Conservation (phyloP, 2,888 invertebrate genomes). For the Tipula lateralis region DNA sequence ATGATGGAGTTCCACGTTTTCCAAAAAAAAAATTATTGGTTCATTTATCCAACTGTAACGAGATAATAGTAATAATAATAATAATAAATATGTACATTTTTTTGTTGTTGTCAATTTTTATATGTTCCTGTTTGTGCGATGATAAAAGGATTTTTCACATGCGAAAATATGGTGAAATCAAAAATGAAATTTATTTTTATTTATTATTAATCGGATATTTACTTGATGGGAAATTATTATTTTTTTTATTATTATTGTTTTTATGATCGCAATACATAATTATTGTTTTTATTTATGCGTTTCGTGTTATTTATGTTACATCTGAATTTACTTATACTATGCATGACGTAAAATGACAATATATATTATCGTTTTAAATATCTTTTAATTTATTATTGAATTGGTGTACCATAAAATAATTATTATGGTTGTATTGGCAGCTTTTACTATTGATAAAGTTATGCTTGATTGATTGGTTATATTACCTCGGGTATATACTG, state of each 20-base stretch:
- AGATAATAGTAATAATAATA: neutral
- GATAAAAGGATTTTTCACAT: constrained; percentile 24
- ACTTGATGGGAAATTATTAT: neutral
- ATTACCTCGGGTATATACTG: too few species aligned
- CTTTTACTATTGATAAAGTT: too few species aligned
- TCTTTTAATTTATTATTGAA: neutral
- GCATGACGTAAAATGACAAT: neutral
- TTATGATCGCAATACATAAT: neutral
- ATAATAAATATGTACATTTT: neutral
- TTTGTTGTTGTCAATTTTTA: constrained; percentile 9
- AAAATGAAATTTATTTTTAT: neutral
- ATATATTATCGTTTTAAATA: neutral
- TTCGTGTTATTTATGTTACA: neutral
- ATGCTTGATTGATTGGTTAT: too few species aligned
- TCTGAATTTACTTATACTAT: neutral
- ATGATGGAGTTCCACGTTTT: neutral
- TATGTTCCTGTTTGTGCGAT: neutral
- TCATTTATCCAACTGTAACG: neutral
- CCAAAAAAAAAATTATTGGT: neutral
- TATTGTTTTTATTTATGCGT: neutral
- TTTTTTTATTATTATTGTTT: neutral
- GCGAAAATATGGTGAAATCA: neutral
- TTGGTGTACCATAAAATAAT: neutral
- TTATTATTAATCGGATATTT: neutral
- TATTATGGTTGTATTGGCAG: too few species aligned